Percentiles rank a stretch among this genome's conserved stretches.
These are phyloP conservation scores for Nasonovia ribisnigri DNA, from an alignment of 2,888 invertebrate genomes.

Conservation along the genomic window DNA sequence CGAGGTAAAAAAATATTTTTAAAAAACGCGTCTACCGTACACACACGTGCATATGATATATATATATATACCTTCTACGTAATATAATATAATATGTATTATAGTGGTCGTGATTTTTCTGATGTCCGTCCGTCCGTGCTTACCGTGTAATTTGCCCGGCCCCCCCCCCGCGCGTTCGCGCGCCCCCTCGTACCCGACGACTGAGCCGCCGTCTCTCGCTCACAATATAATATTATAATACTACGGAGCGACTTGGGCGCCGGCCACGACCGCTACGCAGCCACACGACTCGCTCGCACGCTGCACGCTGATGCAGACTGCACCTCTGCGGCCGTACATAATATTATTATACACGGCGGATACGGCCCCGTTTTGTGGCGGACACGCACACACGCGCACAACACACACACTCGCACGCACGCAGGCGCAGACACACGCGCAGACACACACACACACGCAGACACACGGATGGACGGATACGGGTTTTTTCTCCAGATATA, in stretches of 20 bases:
- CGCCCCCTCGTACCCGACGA: background rate
- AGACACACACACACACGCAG: background rate
- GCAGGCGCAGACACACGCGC: background rate
- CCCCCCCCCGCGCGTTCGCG: background rate
- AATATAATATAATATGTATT: background rate
- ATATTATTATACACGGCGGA: background rate
- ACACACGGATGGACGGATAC: background rate
- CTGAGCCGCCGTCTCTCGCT: background rate
- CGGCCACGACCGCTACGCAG: background rate
- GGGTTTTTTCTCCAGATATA: background rate
- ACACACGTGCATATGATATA: background rate
- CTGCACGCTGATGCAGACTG: background rate
- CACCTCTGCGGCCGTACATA: background rate
- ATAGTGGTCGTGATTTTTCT: slow-evolving; percentile 42
- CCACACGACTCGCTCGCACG: background rate
- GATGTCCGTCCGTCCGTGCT: background rate
- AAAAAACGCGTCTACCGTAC: background rate
- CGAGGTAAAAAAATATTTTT: background rate
- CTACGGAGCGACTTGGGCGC: background rate
- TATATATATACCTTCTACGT: background rate
- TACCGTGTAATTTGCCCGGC: slow-evolving; percentile 31
- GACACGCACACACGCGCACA: background rate
- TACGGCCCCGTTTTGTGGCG: background rate
- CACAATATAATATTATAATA: too few relatives aligned
- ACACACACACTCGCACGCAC: too few relatives aligned